Evolutionary conservation across 2,888 invertebrate genomes (phyloP).

Genomic region (Drosophila mayaguana): DNA sequence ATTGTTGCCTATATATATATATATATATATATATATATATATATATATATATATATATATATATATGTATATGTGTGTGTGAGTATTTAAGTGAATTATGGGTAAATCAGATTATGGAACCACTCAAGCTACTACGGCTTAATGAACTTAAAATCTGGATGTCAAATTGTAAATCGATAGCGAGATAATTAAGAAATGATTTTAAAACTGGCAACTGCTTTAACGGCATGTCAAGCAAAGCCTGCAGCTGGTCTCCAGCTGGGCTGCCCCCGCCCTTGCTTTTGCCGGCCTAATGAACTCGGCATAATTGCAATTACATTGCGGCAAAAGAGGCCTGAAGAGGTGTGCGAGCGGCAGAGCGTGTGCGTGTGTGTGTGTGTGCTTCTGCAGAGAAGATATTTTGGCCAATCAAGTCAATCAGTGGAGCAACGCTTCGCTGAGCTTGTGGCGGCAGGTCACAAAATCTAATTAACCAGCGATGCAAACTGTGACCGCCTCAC

Average conservation of each 20-base stretch:
- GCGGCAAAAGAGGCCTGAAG: constrained; percentile 28
- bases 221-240: constrained; percentile 23
- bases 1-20: neutral
- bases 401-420: constrained; percentile 69
- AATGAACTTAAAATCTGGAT: neutral
- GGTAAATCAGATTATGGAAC: neutral
- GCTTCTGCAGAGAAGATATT: constrained; percentile 32
- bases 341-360: neutral
- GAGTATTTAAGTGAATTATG: neutral
- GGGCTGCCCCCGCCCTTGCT: neutral
- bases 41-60: no score
- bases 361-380: constrained; percentile 8
- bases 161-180: constrained; percentile 28
- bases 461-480: constrained; percentile 72
- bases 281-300: constrained; percentile 64
- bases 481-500: constrained; percentile 34
- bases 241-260: constrained; percentile 7
- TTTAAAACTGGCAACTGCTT: constrained; percentile 33
- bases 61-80: no score
- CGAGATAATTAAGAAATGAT: constrained; percentile 15
- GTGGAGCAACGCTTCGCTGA: constrained; percentile 46
- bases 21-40: no score
- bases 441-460: constrained; percentile 63
- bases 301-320: constrained; percentile 72
- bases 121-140: neutral